phyloP scores from a whole-genome alignment of 2,797 vertebrate genomes.

The Calcarius lapponicus region DNA sequence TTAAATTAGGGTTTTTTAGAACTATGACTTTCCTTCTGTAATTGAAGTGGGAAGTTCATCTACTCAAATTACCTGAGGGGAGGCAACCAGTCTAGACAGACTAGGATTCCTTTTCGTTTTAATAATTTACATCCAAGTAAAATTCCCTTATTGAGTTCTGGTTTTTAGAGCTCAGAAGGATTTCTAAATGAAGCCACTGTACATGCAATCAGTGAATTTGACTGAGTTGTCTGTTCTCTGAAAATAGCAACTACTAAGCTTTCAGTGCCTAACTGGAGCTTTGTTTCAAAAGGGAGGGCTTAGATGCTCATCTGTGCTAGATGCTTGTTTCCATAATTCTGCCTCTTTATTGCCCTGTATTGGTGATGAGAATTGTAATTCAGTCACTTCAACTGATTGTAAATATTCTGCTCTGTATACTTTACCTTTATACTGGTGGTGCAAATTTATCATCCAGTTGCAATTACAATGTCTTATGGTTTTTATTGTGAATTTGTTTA shows the following conservation, averaged over 20 bases:
- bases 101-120: not conserved
- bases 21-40: not conserved
- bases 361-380: not conserved
- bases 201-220: not conserved
- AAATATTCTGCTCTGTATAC: not conserved
- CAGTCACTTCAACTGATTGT: not conserved
- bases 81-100: conserved; percentile 1
- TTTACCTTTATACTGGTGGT: not conserved
- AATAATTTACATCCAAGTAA: not conserved
- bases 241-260: not conserved
- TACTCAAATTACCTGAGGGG: not conserved
- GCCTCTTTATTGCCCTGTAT: not conserved
- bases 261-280: not conserved
- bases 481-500: not conserved
- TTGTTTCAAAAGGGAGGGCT: not conserved
- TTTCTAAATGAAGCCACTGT: conserved; percentile 35
- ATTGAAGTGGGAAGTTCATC: not conserved
- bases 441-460: not conserved
- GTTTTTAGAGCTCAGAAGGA: conserved; percentile 15
- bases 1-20: not conserved
- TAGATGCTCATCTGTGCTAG: not conserved
- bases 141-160: not conserved
- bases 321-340: not conserved
- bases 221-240: not conserved
- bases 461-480: not conserved